Percentiles rank a stretch among this genome's conserved stretches.
Evolutionary conservation across 2,797 vertebrate species (phyloP).

Genomic region (Numenius phaeopus): DNA sequence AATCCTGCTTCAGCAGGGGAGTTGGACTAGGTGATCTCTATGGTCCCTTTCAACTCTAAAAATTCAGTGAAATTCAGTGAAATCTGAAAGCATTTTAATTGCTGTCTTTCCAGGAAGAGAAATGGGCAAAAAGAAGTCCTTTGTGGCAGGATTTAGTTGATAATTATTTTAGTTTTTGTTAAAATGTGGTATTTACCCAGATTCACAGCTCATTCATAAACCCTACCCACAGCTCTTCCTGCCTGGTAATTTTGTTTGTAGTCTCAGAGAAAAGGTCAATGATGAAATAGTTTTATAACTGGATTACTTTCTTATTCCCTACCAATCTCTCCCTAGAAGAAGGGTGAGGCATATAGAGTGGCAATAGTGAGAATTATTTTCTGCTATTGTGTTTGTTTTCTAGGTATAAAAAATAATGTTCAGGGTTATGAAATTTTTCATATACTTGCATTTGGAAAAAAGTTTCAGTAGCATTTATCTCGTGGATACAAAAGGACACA

Average conservation of each 20-base stretch:
- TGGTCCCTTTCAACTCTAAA: too few relatives aligned
- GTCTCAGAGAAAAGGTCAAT: conserved; percentile 5
- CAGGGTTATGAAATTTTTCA: neutral
- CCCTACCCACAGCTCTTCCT: neutral
- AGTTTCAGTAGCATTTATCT: neutral
- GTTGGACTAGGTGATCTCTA: too few relatives aligned
- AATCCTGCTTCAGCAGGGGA: too few relatives aligned
- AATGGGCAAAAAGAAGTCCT: neutral
- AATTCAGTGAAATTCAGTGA: neutral
- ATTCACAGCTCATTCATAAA: neutral
- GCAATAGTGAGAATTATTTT: neutral
- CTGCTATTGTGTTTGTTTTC: neutral
- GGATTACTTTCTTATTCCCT: neutral
- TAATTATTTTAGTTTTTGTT: neutral
- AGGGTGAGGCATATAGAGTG: neutral
- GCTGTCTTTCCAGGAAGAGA: neutral
- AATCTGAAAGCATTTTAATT: neutral
- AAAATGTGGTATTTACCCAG: neutral
- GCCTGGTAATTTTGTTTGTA: neutral
- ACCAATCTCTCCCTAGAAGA: neutral
- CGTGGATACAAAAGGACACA: neutral
- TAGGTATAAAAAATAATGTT: neutral
- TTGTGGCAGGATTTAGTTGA: neutral
- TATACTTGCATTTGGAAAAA: neutral
- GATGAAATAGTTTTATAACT: neutral